Percentiles rank a stretch among this genome's conserved stretches.
Evolutionary conservation across 2,113 vertebrate species (phyloP).

Genomic region (Bos javanicus): DNA sequence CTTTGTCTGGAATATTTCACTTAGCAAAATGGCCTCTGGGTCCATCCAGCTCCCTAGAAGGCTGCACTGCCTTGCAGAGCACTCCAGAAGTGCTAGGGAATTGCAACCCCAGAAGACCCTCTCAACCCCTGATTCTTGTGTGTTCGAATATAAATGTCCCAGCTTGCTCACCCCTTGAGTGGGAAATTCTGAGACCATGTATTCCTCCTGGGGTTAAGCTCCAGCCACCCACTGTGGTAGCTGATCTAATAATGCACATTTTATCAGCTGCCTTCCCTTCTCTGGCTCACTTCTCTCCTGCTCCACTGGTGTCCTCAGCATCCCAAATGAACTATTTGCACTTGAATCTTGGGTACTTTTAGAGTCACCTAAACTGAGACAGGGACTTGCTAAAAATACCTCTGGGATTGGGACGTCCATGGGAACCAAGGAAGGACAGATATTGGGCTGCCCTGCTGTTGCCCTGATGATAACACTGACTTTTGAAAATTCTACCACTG

Average conservation of each 20-base stretch:
- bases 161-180: accelerated
- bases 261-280: neutral
- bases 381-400: neutral
- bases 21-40: neutral
- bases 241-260: neutral
- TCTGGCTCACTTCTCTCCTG: neutral
- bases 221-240: neutral
- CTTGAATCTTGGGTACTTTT: neutral
- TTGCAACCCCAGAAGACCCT: neutral
- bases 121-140: neutral
- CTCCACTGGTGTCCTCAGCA: neutral
- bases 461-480: neutral
- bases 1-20: neutral
- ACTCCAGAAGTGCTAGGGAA: neutral
- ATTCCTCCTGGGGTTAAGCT: neutral
- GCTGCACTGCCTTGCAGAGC: neutral
- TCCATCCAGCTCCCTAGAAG: neutral
- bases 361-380: neutral
- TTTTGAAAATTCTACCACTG: neutral
- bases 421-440: neutral
- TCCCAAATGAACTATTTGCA: neutral
- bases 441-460: neutral
- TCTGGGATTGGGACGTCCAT: neutral
- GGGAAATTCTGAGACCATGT: neutral
- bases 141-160: neutral